phyloP scores from a whole-genome alignment of 2,113 vertebrate species.

The Antigone vipio region DNA sequence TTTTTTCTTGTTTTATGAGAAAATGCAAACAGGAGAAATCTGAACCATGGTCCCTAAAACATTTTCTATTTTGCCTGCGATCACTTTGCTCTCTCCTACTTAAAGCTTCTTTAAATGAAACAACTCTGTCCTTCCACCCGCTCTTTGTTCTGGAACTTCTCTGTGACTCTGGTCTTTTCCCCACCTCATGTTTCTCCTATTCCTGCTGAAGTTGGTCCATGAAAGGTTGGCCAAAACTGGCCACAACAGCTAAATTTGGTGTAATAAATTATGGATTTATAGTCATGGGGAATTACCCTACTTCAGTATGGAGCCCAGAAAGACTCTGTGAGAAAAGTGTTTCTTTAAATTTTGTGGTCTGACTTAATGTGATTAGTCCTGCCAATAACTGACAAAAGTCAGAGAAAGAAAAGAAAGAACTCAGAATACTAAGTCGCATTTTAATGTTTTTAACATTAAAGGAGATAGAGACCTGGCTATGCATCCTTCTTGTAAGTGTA shows the following conservation, averaged over 20 bases:
- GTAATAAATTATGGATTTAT: neutral
- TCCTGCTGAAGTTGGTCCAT: neutral
- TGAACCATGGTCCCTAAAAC: neutral
- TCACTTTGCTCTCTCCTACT: neutral
- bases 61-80: neutral
- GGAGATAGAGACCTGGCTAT: neutral
- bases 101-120: neutral
- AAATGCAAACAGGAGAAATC: neutral
- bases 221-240: neutral
- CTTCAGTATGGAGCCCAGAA: neutral
- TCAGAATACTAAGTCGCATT: neutral
- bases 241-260: neutral
- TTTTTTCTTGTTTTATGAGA: neutral
- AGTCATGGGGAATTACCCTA: neutral
- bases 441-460: neutral
- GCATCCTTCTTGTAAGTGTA: neutral
- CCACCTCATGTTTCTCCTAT: neutral
- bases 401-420: neutral
- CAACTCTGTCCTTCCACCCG: neutral
- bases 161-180: neutral
- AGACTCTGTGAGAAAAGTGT: neutral
- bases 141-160: neutral
- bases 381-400: neutral
- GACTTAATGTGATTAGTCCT: neutral
- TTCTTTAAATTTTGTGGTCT: neutral